Conservation (phyloP, 2,113 vertebrate species). For the Forbesichthys papilliferus region DNA sequence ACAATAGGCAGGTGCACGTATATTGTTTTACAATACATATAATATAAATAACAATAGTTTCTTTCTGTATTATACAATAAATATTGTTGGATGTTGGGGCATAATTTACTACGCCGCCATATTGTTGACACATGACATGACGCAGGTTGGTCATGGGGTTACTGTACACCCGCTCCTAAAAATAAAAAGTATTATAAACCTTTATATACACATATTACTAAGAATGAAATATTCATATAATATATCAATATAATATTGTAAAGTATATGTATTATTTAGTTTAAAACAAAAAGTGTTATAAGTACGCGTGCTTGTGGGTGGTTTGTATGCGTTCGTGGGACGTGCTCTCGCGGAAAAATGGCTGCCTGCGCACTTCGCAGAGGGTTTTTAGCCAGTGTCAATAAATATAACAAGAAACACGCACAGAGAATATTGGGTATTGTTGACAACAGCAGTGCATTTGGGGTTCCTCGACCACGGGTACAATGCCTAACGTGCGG, state of each 20-base stretch:
- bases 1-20: not conserved
- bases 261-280: too few species aligned
- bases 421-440: slow-evolving; percentile 58
- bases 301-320: too few species aligned
- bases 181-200: too few species aligned
- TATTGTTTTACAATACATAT: not conserved
- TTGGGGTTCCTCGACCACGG: slow-evolving; percentile 50
- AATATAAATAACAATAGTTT: not conserved
- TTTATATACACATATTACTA: too few species aligned
- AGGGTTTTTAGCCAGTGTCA: slow-evolving; percentile 66
- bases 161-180: not conserved
- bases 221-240: too few species aligned
- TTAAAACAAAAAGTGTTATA: too few species aligned
- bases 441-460: slow-evolving; percentile 45
- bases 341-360: slow-evolving; percentile 57
- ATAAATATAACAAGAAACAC: slow-evolving; percentile 72
- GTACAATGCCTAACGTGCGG: slow-evolving; percentile 64
- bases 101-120: slow-evolving; percentile 37
- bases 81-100: not conserved
- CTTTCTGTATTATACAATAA: not conserved
- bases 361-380: slow-evolving; percentile 73
- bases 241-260: too few species aligned
- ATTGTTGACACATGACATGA: slow-evolving; percentile 54
- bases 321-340: too few species aligned
- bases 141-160: slow-evolving; percentile 20